phyloP scores from a whole-genome alignment of 1,140 invertebrate genomes.

The Brachionus asplanchnoidis region DNA sequence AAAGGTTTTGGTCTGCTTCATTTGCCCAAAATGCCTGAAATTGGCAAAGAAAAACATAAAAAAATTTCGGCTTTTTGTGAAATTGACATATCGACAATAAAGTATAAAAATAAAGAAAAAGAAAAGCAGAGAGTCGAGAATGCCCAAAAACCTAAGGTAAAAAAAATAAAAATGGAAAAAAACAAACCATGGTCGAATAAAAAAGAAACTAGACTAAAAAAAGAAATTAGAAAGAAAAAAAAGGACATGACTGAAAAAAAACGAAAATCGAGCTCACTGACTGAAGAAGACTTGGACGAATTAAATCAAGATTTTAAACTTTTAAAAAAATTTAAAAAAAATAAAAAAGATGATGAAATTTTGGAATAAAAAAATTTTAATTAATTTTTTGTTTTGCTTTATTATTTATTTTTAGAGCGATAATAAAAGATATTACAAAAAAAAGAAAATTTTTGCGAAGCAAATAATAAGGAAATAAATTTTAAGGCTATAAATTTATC shows the following conservation, averaged over 20 bases:
- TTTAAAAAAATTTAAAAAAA: conserved; percentile 74
- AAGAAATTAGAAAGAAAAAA: conserved; percentile 63
- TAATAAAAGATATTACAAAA: too few species aligned
- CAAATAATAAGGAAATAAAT: too few species aligned
- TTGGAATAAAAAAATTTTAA: conserved; percentile 4
- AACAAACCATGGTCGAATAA: conserved; percentile 68
- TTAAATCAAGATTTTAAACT: conserved; percentile 73
- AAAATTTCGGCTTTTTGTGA: conserved; percentile 63
- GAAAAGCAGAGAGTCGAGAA: conserved; percentile 71
- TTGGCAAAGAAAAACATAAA: conserved; percentile 61
- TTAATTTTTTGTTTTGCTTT: neutral
- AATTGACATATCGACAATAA: conserved; percentile 70
- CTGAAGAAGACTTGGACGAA: conserved; percentile 75
- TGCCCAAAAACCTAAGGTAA: conserved; percentile 57
- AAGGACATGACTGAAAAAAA: conserved; percentile 46
- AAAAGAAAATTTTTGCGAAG: too few species aligned
- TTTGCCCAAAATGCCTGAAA: conserved; percentile 88
- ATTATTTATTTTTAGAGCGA: neutral
- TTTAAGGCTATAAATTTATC: too few species aligned
- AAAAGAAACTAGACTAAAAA: conserved; percentile 69
- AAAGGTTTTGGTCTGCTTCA: conserved; percentile 80
- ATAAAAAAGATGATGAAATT: neutral
- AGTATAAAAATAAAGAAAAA: conserved; percentile 70
- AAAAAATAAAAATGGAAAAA: conserved; percentile 38
- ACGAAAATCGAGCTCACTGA: conserved; percentile 46